Percentiles rank a stretch among this genome's conserved stretches.
These are phyloP conservation scores for Crambe crambe DNA, from an alignment of 37 sponge, comb jelly and placozoan genomes.

Conservation along the genomic window DNA sequence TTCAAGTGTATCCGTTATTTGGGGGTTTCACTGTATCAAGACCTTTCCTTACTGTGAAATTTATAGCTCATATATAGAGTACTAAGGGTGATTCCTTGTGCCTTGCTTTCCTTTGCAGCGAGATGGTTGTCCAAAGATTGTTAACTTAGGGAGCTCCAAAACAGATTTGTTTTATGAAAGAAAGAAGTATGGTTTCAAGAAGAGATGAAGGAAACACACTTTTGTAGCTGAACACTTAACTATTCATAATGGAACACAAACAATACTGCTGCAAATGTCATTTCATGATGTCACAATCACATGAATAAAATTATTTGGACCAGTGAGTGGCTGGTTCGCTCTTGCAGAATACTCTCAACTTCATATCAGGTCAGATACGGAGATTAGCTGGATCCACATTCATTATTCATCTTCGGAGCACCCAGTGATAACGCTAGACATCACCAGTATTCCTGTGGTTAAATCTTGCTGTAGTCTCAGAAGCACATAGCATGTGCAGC, in stretches of 20 bases:
- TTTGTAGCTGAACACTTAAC: no score
- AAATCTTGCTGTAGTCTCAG: no score
- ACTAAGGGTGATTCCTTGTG: background rate
- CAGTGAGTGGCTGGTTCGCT: no score
- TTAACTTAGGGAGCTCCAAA: slow-evolving; percentile 98
- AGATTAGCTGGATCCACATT: no score
- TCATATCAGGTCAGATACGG: no score
- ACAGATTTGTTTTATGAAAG: slow-evolving; percentile 99
- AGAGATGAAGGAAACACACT: slow-evolving; percentile 74
- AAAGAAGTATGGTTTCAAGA: slow-evolving; percentile 99
- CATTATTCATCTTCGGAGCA: no score
- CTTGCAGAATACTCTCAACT: no score
- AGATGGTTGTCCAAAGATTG: slow-evolving; percentile 99
- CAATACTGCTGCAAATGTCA: background rate
- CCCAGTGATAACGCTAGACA: no score
- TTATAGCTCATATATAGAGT: background rate
- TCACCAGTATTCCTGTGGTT: no score
- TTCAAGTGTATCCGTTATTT: no score
- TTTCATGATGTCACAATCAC: background rate
- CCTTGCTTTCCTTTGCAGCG: slow-evolving; percentile 40
- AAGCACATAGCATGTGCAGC: no score
- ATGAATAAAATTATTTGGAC: no score
- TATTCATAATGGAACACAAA: slow-evolving; percentile 1
- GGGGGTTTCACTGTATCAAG: background rate
- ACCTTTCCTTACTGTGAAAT: background rate